Conservation (phyloP, 2,797 vertebrate species). For the Sphenodon punctatus region DNA sequence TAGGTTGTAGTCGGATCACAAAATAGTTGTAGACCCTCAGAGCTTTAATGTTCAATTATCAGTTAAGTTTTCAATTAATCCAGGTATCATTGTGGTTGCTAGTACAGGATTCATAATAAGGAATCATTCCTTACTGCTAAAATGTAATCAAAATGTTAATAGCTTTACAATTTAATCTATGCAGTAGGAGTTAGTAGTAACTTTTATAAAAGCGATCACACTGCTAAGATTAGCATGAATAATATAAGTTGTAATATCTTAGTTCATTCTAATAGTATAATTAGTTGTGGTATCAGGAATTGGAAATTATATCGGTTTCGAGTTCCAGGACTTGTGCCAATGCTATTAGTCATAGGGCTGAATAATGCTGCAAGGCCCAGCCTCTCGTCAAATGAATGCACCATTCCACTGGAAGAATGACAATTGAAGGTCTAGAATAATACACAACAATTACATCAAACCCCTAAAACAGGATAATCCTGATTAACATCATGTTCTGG, state of each 20-base stretch:
- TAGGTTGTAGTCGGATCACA: no score
- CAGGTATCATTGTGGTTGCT: conserved; percentile 38
- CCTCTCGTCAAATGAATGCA: no score
- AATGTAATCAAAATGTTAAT: conserved; percentile 64
- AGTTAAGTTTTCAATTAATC: conserved; percentile 60
- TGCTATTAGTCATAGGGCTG: conserved; percentile 21
- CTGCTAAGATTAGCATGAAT: conserved; percentile 52
- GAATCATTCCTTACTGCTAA: conserved; percentile 63
- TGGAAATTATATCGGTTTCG: conserved; percentile 54
- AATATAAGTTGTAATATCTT: conserved; percentile 61
- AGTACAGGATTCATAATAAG: conserved; percentile 44
- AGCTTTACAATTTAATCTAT: conserved; percentile 62
- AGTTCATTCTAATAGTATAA: conserved; percentile 66
- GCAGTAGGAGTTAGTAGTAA: conserved; percentile 14
- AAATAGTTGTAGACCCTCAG: neutral
- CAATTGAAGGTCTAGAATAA: no score
- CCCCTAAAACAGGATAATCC: no score
- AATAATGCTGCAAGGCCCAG: no score
- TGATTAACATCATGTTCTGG: no score
- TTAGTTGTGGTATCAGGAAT: conserved; percentile 65
- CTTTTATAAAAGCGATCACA: conserved; percentile 57
- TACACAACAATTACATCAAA: no score
- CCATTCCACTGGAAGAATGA: no score
- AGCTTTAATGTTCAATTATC: conserved; percentile 12
- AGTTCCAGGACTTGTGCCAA: conserved; percentile 38